These are phyloP conservation scores for Lutjanus campechanus DNA, from an alignment of 2,797 vertebrate genomes.

Conservation along the genomic window DNA sequence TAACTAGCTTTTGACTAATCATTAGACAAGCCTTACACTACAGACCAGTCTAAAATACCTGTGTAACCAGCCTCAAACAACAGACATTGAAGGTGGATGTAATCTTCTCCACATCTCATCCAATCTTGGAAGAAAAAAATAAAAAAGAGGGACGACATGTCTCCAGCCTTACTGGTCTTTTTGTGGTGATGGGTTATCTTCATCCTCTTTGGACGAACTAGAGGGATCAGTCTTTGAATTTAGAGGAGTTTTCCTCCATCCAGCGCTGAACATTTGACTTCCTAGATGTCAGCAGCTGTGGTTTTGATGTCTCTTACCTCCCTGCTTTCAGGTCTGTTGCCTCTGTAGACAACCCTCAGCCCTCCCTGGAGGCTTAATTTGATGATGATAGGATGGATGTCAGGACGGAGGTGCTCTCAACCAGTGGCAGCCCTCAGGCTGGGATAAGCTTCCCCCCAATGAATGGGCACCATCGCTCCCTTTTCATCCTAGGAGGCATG, in stretches of 20 bases:
- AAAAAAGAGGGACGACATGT: background rate
- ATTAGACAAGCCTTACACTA: background rate
- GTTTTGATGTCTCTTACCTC: conserved; percentile 40
- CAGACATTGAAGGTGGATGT: background rate
- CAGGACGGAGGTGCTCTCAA: conserved; percentile 34
- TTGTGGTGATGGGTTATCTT: background rate
- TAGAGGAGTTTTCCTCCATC: conserved; percentile 6
- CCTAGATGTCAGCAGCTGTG: conserved; percentile 40
- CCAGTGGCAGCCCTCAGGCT: conserved; percentile 29
- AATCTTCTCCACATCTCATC: background rate
- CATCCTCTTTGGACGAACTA: conserved; percentile 2
- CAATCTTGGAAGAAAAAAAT: background rate
- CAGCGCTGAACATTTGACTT: conserved; percentile 22
- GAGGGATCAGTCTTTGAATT: conserved; percentile 6
- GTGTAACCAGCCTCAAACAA: background rate
- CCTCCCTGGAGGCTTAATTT: conserved; percentile 64
- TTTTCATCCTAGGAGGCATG: conserved; percentile 17
- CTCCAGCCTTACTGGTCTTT: background rate
- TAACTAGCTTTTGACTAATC: background rate
- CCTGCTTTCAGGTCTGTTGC: conserved; percentile 54
- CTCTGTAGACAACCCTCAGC: conserved; percentile 41
- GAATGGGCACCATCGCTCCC: conserved; percentile 33
- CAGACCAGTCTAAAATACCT: background rate
- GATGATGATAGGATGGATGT: conserved; percentile 62
- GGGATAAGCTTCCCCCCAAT: conserved; percentile 27